Evolutionary conservation across 2,113 vertebrate species (phyloP).

Genomic region (Ivindomyrus marchei): DNA sequence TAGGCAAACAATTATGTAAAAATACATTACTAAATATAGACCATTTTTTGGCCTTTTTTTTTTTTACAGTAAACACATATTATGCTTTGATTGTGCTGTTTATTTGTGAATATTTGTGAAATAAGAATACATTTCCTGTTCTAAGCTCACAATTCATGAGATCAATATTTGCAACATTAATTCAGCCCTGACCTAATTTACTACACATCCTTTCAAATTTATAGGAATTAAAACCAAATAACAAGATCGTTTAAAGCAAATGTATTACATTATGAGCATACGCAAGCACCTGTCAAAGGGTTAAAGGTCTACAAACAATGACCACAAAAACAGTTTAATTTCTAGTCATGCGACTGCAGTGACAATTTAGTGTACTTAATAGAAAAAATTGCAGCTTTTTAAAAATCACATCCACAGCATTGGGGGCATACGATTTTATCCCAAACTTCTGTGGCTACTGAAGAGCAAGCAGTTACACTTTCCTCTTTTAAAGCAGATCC

Average conservation of each 20-base stretch:
- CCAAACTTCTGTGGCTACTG: constrained; percentile 50
- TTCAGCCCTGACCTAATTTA: constrained; percentile 53
- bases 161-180: constrained; percentile 51
- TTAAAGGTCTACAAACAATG: constrained; percentile 61
- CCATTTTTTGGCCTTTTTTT: constrained; percentile 16
- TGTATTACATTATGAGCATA: constrained; percentile 65
- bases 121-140: constrained; percentile 33
- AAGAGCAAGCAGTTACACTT: constrained; percentile 55
- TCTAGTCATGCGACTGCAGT: constrained; percentile 65
- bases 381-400: constrained; percentile 52
- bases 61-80: constrained; percentile 36
- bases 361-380: constrained; percentile 59
- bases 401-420: constrained; percentile 58
- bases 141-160: constrained; percentile 42
- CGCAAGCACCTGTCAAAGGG: constrained; percentile 59
- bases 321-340: constrained; percentile 63
- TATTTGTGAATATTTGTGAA: constrained; percentile 45
- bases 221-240: constrained; percentile 56
- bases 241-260: constrained; percentile 58
- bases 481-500: constrained; percentile 49
- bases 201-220: constrained; percentile 51
- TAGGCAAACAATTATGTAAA: constrained; percentile 24
- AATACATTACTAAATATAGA: constrained; percentile 29
- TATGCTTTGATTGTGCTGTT: constrained; percentile 61
- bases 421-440: constrained; percentile 38